Evolutionary conservation across 1,140 invertebrate genomes (phyloP).

Genomic region (Apis laboriosa): DNA sequence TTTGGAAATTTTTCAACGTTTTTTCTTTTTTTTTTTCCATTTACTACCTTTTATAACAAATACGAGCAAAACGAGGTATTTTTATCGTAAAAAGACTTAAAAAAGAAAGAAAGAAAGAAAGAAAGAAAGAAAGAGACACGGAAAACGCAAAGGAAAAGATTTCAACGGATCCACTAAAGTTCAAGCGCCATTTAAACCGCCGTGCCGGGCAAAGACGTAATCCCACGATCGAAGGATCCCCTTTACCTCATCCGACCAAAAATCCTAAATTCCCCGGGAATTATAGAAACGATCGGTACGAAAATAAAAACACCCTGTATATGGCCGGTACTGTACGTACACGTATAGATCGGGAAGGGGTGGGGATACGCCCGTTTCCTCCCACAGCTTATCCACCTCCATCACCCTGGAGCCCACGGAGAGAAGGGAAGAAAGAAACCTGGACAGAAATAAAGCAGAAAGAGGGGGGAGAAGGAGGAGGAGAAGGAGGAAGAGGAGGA

Average conservation of each 20-base stretch:
- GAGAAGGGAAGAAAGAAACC: conserved; percentile 41
- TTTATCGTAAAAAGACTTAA: no score
- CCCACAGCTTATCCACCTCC: conserved; percentile 74
- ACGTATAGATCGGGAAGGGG: conserved; percentile 21
- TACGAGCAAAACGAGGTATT: no score
- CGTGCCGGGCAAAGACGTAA: not conserved
- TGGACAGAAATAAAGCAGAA: conserved; percentile 43
- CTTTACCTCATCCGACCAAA: no score
- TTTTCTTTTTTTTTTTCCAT: no score
- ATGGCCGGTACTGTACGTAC: conserved; percentile 21
- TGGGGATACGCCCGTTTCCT: conserved; percentile 59
- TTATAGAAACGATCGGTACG: not conserved
- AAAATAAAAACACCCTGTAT: conserved; percentile 35
- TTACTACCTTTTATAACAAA: no score
- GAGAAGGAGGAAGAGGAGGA: not conserved
- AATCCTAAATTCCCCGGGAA: not conserved
- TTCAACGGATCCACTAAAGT: no score
- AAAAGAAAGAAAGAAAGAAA: no score
- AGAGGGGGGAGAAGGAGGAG: conserved; percentile 4
- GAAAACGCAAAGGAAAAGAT: no score
- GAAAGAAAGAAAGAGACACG: no score
- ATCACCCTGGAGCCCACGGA: conserved; percentile 62
- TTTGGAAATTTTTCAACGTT: no score
- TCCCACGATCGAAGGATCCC: not conserved
- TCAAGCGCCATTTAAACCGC: no score